Evolutionary conservation across 2,797 vertebrate genomes (phyloP).

Genomic region (Hydrolagus colliei): DNA sequence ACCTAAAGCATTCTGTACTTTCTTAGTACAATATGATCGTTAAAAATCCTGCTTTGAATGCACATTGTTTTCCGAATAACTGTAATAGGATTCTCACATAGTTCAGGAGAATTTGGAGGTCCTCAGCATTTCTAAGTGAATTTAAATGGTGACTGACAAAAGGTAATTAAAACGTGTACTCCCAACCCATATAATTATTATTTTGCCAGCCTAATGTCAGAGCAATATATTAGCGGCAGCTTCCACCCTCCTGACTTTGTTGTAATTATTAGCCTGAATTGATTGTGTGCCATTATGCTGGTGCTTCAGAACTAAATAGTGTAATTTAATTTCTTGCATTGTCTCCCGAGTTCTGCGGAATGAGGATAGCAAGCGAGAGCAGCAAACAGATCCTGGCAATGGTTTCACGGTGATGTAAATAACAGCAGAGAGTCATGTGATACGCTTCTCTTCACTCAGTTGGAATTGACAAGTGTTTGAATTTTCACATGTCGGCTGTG

Average conservation of each 20-base stretch:
- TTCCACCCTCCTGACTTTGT: constrained; percentile 25
- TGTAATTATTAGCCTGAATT: constrained; percentile 27
- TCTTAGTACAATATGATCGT: background rate
- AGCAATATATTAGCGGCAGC: background rate
- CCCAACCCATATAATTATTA: constrained; percentile 17
- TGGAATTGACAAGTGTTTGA: constrained; percentile 27
- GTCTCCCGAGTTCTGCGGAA: background rate
- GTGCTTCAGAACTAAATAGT: constrained; percentile 10
- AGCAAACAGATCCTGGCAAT: background rate
- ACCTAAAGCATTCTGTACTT: background rate
- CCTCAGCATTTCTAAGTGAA: background rate
- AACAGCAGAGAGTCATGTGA: background rate
- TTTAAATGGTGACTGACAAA: background rate
- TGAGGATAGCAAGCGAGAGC: constrained; percentile 1
- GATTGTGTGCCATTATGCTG: constrained; percentile 19
- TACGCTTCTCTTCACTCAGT: constrained; percentile 14
- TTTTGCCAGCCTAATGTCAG: constrained; percentile 25
- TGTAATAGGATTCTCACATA: background rate
- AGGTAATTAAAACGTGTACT: constrained; percentile 16
- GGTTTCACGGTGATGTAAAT: background rate
- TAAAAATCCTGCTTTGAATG: background rate
- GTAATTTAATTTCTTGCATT: constrained; percentile 25
- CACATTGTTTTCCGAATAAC: background rate
- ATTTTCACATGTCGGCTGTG: constrained; percentile 18
- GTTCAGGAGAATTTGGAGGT: background rate